phyloP scores from a whole-genome alignment of 2,113 vertebrate genomes.

The Glaucidium brasilianum region DNA sequence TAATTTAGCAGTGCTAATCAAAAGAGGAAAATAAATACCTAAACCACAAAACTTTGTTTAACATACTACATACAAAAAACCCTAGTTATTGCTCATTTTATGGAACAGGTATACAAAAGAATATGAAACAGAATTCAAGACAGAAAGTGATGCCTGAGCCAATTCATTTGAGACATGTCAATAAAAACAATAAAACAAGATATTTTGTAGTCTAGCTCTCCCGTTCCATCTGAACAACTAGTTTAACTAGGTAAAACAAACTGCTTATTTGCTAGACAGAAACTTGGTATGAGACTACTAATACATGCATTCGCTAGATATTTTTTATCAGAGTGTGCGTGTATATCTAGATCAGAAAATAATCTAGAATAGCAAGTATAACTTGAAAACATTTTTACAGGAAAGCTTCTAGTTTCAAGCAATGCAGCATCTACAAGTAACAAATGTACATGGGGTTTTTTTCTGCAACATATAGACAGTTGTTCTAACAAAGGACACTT shows the following conservation, averaged over 20 bases:
- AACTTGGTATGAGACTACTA: conserved; percentile 5
- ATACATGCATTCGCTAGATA: background rate
- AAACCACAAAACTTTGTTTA: background rate
- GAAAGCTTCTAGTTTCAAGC: conserved; percentile 28
- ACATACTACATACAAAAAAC: fast-evolving
- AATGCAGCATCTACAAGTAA: conserved; percentile 11
- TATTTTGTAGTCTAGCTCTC: background rate
- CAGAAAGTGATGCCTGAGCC: background rate
- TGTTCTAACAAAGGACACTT: background rate
- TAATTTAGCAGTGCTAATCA: background rate
- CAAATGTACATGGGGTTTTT: background rate
- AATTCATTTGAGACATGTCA: background rate
- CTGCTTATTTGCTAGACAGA: background rate
- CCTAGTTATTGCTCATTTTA: background rate
- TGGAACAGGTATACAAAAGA: background rate
- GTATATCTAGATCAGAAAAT: background rate
- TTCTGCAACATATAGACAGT: background rate
- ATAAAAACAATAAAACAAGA: background rate
- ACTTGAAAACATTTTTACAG: conserved; percentile 4
- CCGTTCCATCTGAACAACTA: background rate
- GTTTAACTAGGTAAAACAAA: background rate
- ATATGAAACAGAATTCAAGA: background rate
- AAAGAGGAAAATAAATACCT: background rate
- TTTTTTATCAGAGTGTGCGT: background rate
- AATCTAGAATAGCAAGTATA: background rate